Evolutionary conservation across 1,140 invertebrate genomes (phyloP).

Genomic region (Leptopilina clavipes): DNA sequence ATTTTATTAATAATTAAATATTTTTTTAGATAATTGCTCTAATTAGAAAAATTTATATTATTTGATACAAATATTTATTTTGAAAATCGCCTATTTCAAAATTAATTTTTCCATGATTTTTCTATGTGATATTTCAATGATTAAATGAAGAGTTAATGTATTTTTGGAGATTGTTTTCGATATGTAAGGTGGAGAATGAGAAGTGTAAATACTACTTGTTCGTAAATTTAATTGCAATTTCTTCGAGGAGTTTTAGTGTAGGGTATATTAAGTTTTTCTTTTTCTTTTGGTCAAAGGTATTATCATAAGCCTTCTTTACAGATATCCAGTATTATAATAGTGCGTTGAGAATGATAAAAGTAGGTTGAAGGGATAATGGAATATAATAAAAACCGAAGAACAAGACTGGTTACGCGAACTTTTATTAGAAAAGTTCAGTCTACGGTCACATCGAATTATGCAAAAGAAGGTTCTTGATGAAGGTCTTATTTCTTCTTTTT

Average conservation of each 20-base stretch:
- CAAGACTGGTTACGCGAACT: slow-evolving; percentile 53
- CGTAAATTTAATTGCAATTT: neutral
- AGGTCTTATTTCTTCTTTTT: neutral
- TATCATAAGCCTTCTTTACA: neutral
- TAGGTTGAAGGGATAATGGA: neutral
- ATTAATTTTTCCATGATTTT: no score
- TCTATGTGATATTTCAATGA: no score
- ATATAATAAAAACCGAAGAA: neutral
- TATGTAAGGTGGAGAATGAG: no score
- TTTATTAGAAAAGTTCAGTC: slow-evolving; percentile 66
- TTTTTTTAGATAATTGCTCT: no score
- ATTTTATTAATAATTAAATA: no score
- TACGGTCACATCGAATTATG: slow-evolving; percentile 54
- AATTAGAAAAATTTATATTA: no score
- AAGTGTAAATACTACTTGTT: no score
- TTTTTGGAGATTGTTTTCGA: no score
- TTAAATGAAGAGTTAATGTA: no score
- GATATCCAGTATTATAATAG: neutral
- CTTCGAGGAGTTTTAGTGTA: neutral
- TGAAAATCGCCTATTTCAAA: no score
- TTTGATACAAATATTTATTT: no score
- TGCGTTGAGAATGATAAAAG: neutral
- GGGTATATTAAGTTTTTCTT: neutral
- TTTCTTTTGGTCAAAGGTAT: neutral
- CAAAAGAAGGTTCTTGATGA: slow-evolving; percentile 42